A percentile compares a stretch with the other conserved stretches of the same genome.
Evolutionary conservation across 2,113 vertebrate genomes (phyloP).

Genomic region (Dipodomys spectabilis): DNA sequence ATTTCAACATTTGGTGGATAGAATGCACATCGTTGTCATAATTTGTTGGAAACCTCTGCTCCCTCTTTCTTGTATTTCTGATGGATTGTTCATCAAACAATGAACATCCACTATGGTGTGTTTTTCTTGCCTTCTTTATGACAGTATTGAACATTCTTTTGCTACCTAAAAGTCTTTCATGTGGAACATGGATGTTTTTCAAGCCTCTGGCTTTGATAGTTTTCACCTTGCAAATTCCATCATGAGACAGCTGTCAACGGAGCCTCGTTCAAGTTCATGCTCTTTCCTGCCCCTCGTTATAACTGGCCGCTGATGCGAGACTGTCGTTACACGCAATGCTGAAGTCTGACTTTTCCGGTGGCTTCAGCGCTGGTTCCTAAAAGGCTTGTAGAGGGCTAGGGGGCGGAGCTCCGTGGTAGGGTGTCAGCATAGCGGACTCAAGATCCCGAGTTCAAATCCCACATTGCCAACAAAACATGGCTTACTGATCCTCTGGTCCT

Average conservation of each 20-base stretch:
- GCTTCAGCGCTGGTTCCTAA: background rate
- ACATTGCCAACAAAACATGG: background rate
- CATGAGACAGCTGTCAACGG: background rate
- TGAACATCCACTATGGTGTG: background rate
- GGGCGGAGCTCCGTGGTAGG: too few species aligned
- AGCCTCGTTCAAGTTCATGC: slow-evolving; percentile 16
- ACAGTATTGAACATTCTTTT: slow-evolving; percentile 15
- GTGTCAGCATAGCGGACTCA: too few species aligned
- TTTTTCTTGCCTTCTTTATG: slow-evolving; percentile 1
- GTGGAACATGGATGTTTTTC: slow-evolving; percentile 48
- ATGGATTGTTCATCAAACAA: background rate
- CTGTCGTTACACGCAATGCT: slow-evolving; percentile 17
- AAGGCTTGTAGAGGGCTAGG: too few species aligned
- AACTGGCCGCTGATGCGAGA: background rate
- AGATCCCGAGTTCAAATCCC: too few species aligned
- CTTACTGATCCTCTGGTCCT: background rate
- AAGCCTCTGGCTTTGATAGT: slow-evolving; percentile 54
- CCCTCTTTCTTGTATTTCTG: background rate
- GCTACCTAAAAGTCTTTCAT: slow-evolving; percentile 31
- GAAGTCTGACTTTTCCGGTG: background rate
- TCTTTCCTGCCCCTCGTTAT: slow-evolving; percentile 22
- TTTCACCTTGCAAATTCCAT: slow-evolving; percentile 30
- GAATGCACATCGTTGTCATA: background rate
- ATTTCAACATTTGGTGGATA: background rate
- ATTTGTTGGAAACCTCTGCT: background rate